Percentiles rank a stretch among this genome's conserved stretches.
Evolutionary conservation across 2,113 vertebrate species (phyloP).

Genomic region (Saguinus midas): DNA sequence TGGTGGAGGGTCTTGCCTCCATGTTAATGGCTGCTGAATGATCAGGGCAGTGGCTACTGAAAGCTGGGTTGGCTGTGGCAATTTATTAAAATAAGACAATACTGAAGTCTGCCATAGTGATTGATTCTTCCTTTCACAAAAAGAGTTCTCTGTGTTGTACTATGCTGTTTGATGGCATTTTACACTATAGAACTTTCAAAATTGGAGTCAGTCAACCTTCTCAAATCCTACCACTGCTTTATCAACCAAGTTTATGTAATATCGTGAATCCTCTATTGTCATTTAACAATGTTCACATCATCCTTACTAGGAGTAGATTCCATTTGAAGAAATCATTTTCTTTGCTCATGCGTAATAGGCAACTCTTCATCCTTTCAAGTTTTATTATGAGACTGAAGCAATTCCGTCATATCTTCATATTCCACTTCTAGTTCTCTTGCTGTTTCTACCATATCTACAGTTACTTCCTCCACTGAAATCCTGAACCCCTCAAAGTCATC

Average conservation of each 20-base stretch:
- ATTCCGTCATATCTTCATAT: not conserved
- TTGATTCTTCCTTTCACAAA: not conserved
- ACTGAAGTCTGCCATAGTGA: not conserved
- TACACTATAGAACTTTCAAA: not conserved
- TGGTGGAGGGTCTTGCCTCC: not conserved
- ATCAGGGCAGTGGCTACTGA: not conserved
- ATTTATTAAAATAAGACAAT: not conserved
- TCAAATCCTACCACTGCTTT: not conserved
- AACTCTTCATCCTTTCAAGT: not conserved
- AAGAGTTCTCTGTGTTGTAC: not conserved
- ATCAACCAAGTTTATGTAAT: not conserved
- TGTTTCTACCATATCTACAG: not conserved
- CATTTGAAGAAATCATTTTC: not conserved
- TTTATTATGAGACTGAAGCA: not conserved
- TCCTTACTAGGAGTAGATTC: not conserved
- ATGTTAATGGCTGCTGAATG: not conserved
- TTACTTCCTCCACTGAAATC: not conserved
- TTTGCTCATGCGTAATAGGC: not conserved
- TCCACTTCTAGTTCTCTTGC: not conserved
- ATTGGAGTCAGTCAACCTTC: not conserved
- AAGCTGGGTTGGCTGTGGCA: not conserved
- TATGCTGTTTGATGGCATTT: not conserved
- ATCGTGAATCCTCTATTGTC: not conserved
- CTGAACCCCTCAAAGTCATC: not conserved
- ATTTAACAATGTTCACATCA: not conserved